Percentiles rank a stretch among this genome's conserved stretches.
These are phyloP conservation scores for Marisa cornuarietis DNA, from an alignment of 1,140 invertebrate species.

Conservation along the genomic window DNA sequence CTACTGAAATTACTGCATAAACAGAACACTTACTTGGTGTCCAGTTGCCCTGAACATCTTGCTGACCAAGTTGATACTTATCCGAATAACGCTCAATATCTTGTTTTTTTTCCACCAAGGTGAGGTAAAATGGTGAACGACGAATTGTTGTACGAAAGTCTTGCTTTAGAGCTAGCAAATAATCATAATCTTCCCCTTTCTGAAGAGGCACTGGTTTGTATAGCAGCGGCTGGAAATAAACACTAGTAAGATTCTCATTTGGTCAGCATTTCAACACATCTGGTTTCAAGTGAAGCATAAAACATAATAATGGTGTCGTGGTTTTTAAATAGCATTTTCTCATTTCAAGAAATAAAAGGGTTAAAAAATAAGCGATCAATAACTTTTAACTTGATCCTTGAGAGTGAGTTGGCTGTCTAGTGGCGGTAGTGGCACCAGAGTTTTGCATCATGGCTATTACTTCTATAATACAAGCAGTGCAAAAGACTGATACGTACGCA, in stretches of 20 bases:
- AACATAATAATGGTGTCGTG: too few species aligned
- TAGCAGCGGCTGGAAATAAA: conserved; percentile 47
- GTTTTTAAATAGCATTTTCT: too few species aligned
- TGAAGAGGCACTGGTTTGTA: conserved; percentile 71
- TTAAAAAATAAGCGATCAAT: too few species aligned
- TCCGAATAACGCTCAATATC: conserved; percentile 76
- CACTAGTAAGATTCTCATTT: neutral
- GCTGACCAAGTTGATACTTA: conserved; percentile 67
- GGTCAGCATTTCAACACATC: neutral
- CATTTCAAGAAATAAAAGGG: too few species aligned
- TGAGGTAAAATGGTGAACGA: conserved; percentile 68
- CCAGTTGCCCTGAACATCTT: conserved; percentile 39
- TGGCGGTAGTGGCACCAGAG: too few species aligned
- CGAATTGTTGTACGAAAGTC: conserved; percentile 71
- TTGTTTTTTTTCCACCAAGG: conserved; percentile 67
- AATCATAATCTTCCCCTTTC: conserved; percentile 65
- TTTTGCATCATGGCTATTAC: too few species aligned
- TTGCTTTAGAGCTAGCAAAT: conserved; percentile 72
- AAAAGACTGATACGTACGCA: too few species aligned
- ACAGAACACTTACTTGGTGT: conserved; percentile 46
- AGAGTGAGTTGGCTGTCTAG: too few species aligned
- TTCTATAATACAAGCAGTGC: too few species aligned
- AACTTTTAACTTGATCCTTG: too few species aligned
- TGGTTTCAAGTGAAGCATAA: neutral
- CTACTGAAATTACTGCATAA: neutral